A percentile compares a stretch with the other conserved stretches of the same genome.
Conservation (phyloP, 2,797 vertebrate genomes). For the Nannoperca obscura region DNA sequence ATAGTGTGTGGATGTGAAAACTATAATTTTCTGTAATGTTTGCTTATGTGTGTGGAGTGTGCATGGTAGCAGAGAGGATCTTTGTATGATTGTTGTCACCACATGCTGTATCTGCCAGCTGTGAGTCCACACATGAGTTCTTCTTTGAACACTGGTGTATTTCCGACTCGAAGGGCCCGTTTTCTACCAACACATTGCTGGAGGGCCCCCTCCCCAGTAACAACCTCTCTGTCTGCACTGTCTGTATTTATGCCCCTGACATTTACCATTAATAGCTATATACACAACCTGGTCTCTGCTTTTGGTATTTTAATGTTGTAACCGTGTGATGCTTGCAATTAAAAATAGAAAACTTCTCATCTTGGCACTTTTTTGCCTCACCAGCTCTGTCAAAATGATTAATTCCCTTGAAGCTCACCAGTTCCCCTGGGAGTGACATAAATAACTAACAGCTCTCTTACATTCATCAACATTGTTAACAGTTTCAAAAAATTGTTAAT, state of each 20-base stretch:
- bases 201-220: no score
- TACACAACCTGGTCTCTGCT: slow-evolving; percentile 5
- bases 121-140: background rate
- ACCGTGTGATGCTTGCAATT: slow-evolving; percentile 1
- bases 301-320: slow-evolving; percentile 5
- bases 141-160: no score
- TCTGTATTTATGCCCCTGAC: no score
- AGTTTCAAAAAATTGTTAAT: slow-evolving; percentile 42
- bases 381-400: slow-evolving; percentile 50
- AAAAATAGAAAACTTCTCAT: slow-evolving; percentile 43
- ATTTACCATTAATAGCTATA: background rate
- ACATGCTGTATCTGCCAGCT: background rate
- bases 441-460: slow-evolving; percentile 51
- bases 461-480: slow-evolving; percentile 42
- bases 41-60: background rate
- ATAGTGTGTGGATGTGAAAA: background rate
- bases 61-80: background rate
- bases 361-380: slow-evolving; percentile 17
- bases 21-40: background rate
- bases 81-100: background rate
- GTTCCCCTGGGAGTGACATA: slow-evolving; percentile 46
- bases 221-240: no score
- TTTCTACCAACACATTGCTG: no score
- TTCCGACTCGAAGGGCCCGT: no score
- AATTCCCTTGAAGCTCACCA: slow-evolving; percentile 52